Conservation (phyloP, 2,888 invertebrate species). For the Amphiduros pacificus region DNA sequence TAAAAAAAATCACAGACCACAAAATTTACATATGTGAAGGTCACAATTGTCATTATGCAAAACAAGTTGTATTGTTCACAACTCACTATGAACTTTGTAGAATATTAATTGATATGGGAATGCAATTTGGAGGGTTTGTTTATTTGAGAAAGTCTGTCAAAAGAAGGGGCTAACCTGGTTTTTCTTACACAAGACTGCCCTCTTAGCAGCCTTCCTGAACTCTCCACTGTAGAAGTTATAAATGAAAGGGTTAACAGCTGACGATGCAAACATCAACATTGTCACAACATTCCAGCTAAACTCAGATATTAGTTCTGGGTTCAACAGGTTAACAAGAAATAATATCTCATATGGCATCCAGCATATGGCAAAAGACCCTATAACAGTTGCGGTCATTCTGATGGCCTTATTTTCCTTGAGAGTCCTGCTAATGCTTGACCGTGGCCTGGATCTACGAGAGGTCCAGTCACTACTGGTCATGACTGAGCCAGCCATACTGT, state of each 20-base stretch:
- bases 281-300: conserved; percentile 11
- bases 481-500: not conserved
- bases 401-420: conserved; percentile 29
- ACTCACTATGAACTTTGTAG: too few relatives aligned
- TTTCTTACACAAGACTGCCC: not conserved
- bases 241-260: conserved; percentile 30
- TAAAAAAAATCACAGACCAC: too few relatives aligned
- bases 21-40: too few relatives aligned
- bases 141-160: too few relatives aligned
- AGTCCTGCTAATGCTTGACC: not conserved
- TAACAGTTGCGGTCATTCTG: conserved; percentile 23
- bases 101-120: too few relatives aligned
- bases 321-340: conserved; percentile 10
- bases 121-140: too few relatives aligned
- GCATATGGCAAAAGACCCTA: conserved; percentile 27
- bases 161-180: not conserved
- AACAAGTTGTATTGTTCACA: too few relatives aligned
- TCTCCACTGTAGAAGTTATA: conserved; percentile 32
- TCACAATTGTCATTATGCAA: too few relatives aligned
- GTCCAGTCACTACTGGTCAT: not conserved
- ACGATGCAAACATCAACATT: conserved; percentile 12
- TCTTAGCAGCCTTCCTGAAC: conserved; percentile 17
- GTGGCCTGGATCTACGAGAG: not conserved
- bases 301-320: conserved; percentile 1
- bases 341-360: conserved; percentile 26